Evolutionary conservation across 2,797 vertebrate genomes (phyloP).

Genomic region (Enteromius radiatus): DNA sequence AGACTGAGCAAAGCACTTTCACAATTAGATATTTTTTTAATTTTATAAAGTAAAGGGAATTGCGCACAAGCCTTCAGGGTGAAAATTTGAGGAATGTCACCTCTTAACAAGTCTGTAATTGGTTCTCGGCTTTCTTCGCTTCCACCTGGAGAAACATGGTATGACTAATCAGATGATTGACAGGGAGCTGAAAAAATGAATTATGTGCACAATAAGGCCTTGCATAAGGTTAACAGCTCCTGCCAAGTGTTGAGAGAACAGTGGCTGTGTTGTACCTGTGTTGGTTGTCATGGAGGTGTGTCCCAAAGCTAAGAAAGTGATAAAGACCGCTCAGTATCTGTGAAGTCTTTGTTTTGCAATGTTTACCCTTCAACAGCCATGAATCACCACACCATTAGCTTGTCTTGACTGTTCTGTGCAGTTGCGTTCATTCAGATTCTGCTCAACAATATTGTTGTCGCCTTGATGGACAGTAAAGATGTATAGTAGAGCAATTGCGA

Average conservation of each 20-base stretch:
- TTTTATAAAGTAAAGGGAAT: constrained; percentile 9
- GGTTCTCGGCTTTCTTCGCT: constrained; percentile 34
- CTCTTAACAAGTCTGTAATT: constrained; percentile 41
- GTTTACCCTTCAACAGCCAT: constrained; percentile 39
- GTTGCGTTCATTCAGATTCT: constrained; percentile 2
- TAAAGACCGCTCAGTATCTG: constrained; percentile 29
- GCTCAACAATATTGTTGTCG: neutral
- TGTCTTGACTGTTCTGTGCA: constrained; percentile 17
- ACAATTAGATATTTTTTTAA: constrained; percentile 35
- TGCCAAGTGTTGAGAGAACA: constrained; percentile 38
- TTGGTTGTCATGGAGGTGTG: constrained; percentile 46
- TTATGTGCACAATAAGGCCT: constrained; percentile 40
- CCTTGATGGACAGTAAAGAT: constrained; percentile 3
- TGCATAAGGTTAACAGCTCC: constrained; percentile 36
- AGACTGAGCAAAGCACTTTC: constrained; percentile 14
- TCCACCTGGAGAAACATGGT: constrained; percentile 40
- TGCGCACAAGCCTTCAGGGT: constrained; percentile 26
- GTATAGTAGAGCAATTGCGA: neutral
- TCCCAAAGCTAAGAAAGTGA: constrained; percentile 38
- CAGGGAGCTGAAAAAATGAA: constrained; percentile 29
- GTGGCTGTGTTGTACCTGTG: constrained; percentile 27
- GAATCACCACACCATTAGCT: constrained; percentile 15
- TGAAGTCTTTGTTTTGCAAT: constrained; percentile 44
- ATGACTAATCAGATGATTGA: constrained; percentile 45
- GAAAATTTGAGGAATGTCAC: constrained; percentile 39